Percentiles rank a stretch among this genome's conserved stretches.
These are phyloP conservation scores for Ostrea edulis DNA, from an alignment of 1,140 invertebrate species.

Conservation along the genomic window DNA sequence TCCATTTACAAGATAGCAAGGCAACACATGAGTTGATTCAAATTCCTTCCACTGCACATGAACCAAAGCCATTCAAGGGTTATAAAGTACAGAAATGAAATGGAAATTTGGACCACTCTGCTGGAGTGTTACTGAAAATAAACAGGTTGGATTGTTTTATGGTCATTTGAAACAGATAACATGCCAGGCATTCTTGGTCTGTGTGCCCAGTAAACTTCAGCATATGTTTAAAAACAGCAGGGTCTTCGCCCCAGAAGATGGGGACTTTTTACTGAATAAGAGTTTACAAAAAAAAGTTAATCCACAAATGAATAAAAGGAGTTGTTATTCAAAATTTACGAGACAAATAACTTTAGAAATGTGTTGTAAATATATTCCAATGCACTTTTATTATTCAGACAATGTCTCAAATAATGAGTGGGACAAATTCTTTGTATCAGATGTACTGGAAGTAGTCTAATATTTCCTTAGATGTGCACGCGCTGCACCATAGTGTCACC, in stretches of 20 bases:
- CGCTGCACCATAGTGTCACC: constrained; percentile 9
- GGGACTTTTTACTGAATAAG: not conserved
- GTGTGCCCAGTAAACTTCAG: not conserved
- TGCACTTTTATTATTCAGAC: not conserved
- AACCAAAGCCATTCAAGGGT: not conserved
- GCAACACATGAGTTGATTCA: constrained; percentile 20
- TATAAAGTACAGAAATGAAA: constrained; percentile 16
- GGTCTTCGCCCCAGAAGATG: not conserved
- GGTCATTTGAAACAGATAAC: not conserved
- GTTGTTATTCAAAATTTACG: too few relatives aligned
- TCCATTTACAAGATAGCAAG: constrained; percentile 28
- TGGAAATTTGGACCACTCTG: not conserved
- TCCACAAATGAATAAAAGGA: too few relatives aligned
- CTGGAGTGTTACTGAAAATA: constrained; percentile 12
- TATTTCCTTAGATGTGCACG: not conserved
- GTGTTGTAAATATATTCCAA: not conserved
- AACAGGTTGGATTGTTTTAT: constrained; percentile 26
- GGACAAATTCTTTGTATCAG: not conserved
- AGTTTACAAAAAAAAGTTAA: too few relatives aligned
- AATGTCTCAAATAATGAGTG: not conserved
- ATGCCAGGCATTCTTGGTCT: constrained; percentile 28
- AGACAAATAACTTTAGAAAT: not conserved
- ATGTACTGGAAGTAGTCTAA: not conserved
- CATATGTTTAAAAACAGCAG: not conserved
- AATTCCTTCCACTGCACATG: not conserved